Evolutionary conservation across 2,888 invertebrate genomes (phyloP), one percentile per base, ranked within the genome.

Genomic region (Hecatera dysodea): DNA sequence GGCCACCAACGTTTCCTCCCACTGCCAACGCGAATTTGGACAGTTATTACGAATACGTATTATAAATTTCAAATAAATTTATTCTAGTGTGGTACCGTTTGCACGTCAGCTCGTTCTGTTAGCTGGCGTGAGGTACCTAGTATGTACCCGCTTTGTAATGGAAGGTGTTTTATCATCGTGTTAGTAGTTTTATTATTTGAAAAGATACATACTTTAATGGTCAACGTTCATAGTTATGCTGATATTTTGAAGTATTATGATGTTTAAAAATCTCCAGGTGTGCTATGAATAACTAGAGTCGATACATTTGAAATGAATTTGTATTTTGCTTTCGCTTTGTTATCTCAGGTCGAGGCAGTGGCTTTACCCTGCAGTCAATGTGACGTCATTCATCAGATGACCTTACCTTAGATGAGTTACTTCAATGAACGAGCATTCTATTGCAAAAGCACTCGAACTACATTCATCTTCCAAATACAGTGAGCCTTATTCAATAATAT

Each of bases 1-100:
- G 67, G 67, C 82, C 75, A 80, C 79, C 66, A 67, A 66, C 79
- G 67, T 80, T 77, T 78, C 68, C 75, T 75, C 72, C 74, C 60
- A 73, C 81, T 77, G 74, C 68, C 72, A 64, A 66, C 67, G 73
- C 71, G 57, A 83, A 81, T 79, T 83, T 72, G 68, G 76, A 72
- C 80, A 75, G 76, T 75, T 80, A 70, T 73, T 67, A 82, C 56
- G 68, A 63, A 79, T 68, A 50, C 46, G 66, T 59, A 57, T 57
- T 79, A 61, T 42, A 65, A 53, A 74, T 70, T 67, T 67, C 42
- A 73, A 78, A 67, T 72, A 71, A 48, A 61, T 48, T 42, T 65
- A 52, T 46, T 61, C 56, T 42, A 3, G 61, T 27, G n/a, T 42
- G 42, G 36, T 53, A 53, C 48, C 44, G 57, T 65, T 63, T 59